These are phyloP conservation scores for Nycticryphes semicollaris DNA, from an alignment of 2,113 vertebrate species.

Conservation along the genomic window DNA sequence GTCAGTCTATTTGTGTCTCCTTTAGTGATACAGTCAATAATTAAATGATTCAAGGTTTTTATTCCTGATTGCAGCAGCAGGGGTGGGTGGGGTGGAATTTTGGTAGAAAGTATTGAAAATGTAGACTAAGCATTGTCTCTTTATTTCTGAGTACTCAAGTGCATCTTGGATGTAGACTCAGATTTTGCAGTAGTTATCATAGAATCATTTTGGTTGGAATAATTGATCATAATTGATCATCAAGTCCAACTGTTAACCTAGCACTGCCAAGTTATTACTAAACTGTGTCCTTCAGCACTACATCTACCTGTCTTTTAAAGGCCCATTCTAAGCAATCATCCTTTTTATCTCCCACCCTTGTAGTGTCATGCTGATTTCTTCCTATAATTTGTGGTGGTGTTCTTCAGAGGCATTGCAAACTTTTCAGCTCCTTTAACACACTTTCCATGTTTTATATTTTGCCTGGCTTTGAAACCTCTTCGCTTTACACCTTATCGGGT, in stretches of 20 bases:
- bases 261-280: too few species aligned
- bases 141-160: not conserved
- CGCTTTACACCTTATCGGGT: not conserved
- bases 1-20: not conserved
- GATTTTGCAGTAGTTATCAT: not conserved
- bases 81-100: too few species aligned
- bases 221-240: too few species aligned
- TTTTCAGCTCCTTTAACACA: not conserved
- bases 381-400: not conserved
- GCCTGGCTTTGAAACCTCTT: not conserved
- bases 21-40: not conserved
- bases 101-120: not conserved
- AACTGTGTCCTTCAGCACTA: too few species aligned
- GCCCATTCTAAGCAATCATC: not conserved
- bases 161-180: not conserved
- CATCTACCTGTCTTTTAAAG: too few species aligned
- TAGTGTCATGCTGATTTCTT: not conserved
- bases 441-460: not conserved
- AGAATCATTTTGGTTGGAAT: too few species aligned
- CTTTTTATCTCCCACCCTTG: not conserved
- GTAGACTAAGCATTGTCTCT: not conserved
- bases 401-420: not conserved
- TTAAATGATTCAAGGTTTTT: not conserved
- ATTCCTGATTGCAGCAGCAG: accelerated
- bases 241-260: too few species aligned